Percentiles rank a stretch among this genome's conserved stretches.
phyloP scores from a whole-genome alignment of 2,888 invertebrate genomes.

The Fragum fragum region DNA sequence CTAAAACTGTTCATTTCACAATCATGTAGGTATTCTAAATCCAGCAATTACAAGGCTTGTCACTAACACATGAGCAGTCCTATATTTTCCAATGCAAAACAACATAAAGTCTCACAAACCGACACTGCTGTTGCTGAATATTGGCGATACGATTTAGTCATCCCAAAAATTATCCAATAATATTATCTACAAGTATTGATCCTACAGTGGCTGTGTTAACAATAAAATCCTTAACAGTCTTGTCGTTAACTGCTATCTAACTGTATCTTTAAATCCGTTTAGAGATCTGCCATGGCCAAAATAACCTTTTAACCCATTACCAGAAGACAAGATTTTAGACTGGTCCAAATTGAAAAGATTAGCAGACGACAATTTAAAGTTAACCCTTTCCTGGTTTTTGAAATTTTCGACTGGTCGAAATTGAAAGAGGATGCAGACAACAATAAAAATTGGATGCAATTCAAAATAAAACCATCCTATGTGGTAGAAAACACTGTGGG shows the following conservation, averaged over 20 bases:
- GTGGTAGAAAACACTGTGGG: too few species aligned
- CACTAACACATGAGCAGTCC: neutral
- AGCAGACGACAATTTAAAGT: too few species aligned
- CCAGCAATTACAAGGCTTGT: neutral
- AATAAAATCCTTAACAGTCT: neutral
- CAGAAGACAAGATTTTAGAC: too few species aligned
- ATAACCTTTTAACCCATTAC: neutral
- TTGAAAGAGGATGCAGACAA: too few species aligned
- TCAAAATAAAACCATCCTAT: too few species aligned
- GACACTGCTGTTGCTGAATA: slow-evolving; percentile 10
- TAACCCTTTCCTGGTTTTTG: too few species aligned
- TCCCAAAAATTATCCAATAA: slow-evolving; percentile 30
- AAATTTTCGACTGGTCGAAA: too few species aligned
- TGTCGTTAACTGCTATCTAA: too few species aligned
- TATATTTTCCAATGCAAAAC: neutral
- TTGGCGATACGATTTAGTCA: slow-evolving; percentile 15
- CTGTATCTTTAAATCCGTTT: neutral
- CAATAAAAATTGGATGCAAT: too few species aligned
- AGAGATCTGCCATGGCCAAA: neutral
- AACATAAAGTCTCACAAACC: neutral
- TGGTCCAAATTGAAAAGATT: too few species aligned
- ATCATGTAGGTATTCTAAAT: neutral
- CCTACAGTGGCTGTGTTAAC: neutral
- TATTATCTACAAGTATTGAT: slow-evolving; percentile 31
- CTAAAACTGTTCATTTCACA: slow-evolving; percentile 14